Evolutionary conservation across 2,113 vertebrate genomes (phyloP).

Genomic region (Gobiocypris rarus): DNA sequence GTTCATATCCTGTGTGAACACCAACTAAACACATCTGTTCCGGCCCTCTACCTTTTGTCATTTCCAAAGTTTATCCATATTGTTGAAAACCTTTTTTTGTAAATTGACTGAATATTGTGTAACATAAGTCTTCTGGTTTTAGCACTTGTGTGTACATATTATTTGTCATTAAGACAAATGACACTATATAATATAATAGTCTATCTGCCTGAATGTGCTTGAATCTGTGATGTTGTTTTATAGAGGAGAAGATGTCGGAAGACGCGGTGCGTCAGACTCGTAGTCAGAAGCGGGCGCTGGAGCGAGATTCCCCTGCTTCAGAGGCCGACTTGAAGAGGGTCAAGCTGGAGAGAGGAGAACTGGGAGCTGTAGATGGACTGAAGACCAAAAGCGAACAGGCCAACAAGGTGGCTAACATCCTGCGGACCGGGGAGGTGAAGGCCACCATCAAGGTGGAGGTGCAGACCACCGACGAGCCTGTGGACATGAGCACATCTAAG

Average conservation of each 20-base stretch:
- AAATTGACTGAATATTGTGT: neutral
- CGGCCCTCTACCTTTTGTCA: neutral
- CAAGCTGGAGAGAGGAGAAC: constrained; percentile 83
- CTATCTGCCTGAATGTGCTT: neutral
- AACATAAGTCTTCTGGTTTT: neutral
- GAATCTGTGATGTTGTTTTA: neutral
- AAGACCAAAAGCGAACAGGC: constrained; percentile 69
- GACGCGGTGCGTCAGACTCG: constrained; percentile 90
- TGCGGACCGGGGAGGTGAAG: constrained; percentile 82
- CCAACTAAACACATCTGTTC: neutral
- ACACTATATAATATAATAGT: neutral
- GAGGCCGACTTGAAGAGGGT: constrained; percentile 86
- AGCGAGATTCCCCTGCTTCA: constrained; percentile 76
- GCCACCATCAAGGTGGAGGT: constrained; percentile 87
- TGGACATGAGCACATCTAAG: constrained; percentile 96
- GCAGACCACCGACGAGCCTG: constrained; percentile 85
- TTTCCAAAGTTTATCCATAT: neutral
- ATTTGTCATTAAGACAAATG: neutral
- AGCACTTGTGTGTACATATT: neutral
- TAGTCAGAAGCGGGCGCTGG: constrained; percentile 94
- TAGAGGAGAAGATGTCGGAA: constrained; percentile 88
- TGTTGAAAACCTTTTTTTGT: neutral
- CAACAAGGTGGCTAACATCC: constrained; percentile 76
- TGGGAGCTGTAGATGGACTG: constrained; percentile 58
- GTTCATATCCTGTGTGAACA: neutral